Evolutionary conservation across 2,888 invertebrate species (phyloP), one percentile per base, ranked within the genome.

Genomic region (Drosophila pullipes): DNA sequence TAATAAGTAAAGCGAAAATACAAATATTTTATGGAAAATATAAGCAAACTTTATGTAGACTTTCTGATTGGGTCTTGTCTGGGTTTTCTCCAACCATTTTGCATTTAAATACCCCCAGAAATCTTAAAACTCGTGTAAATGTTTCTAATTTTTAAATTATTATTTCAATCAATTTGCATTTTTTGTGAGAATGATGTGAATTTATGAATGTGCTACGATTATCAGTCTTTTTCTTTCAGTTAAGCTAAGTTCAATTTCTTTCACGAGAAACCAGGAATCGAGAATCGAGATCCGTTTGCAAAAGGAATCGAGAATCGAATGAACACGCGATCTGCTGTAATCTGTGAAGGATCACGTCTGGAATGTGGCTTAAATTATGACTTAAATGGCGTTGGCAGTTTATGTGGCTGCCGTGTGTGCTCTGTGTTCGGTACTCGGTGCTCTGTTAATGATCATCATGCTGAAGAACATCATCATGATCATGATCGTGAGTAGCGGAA

Each of bases 321-420:
- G 83, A 69, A 74, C 90, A 87, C 84, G 91, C 90, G 74, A 90
- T 69, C 73, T 78, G 87, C 62, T 79, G 81, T 89, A 87, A 91
- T 91, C 90, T 91, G 91, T 86, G 87, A 85, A 85, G 85, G 85
- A 85, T 85, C 90, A 81, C 90, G 90, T 77, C 87, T 87, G 87
- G 91, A 91, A 87, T 87, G 87, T 90, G 91, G 91, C 87, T 87
- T 87, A 87, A 91, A 87, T 87, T 87, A 87, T 87, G 91, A 87
- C 87, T 88, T 88, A 88, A 88, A 88, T 91, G 91, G 91, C 91
- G 87, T 88, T 88, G 87, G 91, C 87, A 88, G 87, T 83, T 87
- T 89, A 85, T 90, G 83, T 83, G 78, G 91, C 91, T 91, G 91
- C 91, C 77, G 90, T 88, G 76, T 76, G 81, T 91, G 77, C 70